Conservation (phyloP, 2,888 invertebrate species). For the Bombyx huttoni region DNA sequence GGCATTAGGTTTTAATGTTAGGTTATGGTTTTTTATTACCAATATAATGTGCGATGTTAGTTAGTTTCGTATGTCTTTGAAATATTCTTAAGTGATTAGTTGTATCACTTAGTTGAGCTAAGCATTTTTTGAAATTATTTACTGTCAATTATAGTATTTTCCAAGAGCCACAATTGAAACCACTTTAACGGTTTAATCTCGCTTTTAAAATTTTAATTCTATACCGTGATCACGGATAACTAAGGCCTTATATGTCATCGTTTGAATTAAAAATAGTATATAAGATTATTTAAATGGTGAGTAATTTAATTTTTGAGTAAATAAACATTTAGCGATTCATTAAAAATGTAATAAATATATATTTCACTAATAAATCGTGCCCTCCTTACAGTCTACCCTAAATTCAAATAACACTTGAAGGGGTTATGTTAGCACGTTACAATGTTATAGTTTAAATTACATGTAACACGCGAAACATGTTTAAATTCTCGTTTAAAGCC, state of each 20-base stretch:
- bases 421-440: not conserved
- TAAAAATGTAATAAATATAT: not conserved
- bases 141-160: too few species aligned
- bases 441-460: slow-evolving; percentile 1
- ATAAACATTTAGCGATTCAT: not conserved
- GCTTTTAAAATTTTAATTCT: too few species aligned
- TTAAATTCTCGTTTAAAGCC: slow-evolving; percentile 20
- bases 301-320: not conserved
- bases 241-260: too few species aligned
- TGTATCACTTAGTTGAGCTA: too few species aligned
- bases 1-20: slow-evolving; percentile 42
- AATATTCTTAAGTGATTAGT: too few species aligned
- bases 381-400: not conserved
- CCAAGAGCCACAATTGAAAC: too few species aligned
- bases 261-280: too few species aligned
- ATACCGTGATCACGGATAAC: too few species aligned
- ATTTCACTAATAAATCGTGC: not conserved
- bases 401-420: not conserved
- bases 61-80: too few species aligned
- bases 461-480: slow-evolving; percentile 21
- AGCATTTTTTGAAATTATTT: too few species aligned
- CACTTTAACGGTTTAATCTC: too few species aligned
- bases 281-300: too few species aligned
- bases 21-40: slow-evolving; percentile 19
- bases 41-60: not conserved